Base-by-base conservation (phyloP, 2,888 invertebrate genomes). In the Crepidodera aurea region DNA sequence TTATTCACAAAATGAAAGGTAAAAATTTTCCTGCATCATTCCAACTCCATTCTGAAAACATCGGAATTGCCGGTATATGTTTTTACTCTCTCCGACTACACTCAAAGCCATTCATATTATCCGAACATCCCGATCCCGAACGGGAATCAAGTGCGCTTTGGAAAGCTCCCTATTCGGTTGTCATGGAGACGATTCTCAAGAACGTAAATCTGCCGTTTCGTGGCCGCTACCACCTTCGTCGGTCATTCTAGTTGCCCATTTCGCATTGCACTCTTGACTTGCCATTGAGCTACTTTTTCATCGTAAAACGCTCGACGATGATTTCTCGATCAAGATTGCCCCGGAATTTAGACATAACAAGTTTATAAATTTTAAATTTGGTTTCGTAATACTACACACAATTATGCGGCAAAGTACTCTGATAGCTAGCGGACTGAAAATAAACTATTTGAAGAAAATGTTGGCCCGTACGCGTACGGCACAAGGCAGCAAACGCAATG, bases 161-260 rank as follows among this genome's bases (percentile, higher is more conserved):
- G 61, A 61, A 62, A 66, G 66, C 62, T 63, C 67, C 69, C 71
- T 66, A 68, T 71, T 65, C 71, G 71, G 76, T 76, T 72, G 75
- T 75, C 75, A 77, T 77, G 75, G 72, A 67, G 68, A 77, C 75
- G 65, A 62, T 71, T 69, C 71, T 72, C 74, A 73, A 73, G 75
- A 72, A 75, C 75, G 73, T 77, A 77, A 77, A 77, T 77, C 76
- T 66, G 74, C 71, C 69, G 62, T 64, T 67, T 62, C 60, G 60
- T 63, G 51, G 55, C 64, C 54, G 64, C 59, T 65, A 13, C 54
- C 19, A 65, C 60, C 63, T 66, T 65, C 68, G 62, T 62, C 10
- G 22, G 22, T 22, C 22, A 22, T 22, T 60, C 62, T 56, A 56
- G 70, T 69, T 70, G 73, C 75, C 73, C 73, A 74, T 74, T 76